A percentile compares a stretch with the other conserved stretches of the same genome.
phyloP scores from a whole-genome alignment of 2,888 invertebrate species.

The Sycophila texana region DNA sequence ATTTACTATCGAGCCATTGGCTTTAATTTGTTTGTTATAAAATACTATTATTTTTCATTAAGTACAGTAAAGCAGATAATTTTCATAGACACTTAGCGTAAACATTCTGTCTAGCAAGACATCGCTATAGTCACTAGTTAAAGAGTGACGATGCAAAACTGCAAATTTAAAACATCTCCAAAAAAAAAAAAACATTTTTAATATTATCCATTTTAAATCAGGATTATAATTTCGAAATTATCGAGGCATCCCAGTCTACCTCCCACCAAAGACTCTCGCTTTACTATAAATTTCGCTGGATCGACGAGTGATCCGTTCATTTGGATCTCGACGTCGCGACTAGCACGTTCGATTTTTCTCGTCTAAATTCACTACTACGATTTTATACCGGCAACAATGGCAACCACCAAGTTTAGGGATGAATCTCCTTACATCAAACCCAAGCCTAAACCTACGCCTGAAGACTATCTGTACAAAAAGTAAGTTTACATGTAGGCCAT shows the following conservation, averaged over 20 bases:
- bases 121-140: too few species aligned
- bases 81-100: too few species aligned
- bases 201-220: not conserved
- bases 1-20: not conserved
- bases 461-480: conserved; percentile 77
- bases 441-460: conserved; percentile 71
- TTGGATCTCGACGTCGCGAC: not conserved
- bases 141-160: too few species aligned
- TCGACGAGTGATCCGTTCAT: not conserved
- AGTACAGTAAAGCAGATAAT: not conserved
- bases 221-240: not conserved
- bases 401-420: conserved; percentile 77
- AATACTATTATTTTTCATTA: not conserved
- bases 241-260: not conserved
- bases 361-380: conserved; percentile 1
- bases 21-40: not conserved
- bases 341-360: not conserved
- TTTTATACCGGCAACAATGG: conserved; percentile 71
- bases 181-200: not conserved
- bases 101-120: too few species aligned
- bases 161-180: too few species aligned
- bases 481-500: conserved; percentile 65
- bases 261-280: conserved; percentile 10
- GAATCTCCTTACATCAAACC: conserved; percentile 76
- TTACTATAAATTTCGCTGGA: too few species aligned